phyloP scores from a whole-genome alignment of 2,113 vertebrate species.

The Xenus cinereus region DNA sequence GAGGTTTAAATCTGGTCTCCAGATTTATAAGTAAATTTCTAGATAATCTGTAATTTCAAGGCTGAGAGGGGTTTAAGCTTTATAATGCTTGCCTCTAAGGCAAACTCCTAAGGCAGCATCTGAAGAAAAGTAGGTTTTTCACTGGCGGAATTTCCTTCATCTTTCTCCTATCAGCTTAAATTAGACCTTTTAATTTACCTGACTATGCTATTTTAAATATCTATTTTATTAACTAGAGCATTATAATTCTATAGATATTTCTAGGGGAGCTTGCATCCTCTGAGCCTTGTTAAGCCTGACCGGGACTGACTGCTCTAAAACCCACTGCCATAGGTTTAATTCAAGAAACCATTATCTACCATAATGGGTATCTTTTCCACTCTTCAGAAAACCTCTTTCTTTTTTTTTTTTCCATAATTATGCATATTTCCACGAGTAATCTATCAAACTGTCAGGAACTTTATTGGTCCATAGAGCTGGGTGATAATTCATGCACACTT shows the following conservation, averaged over 20 bases:
- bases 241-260: not conserved
- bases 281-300: not conserved
- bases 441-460: not conserved
- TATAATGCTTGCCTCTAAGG: not conserved
- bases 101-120: not conserved
- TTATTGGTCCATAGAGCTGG: not conserved
- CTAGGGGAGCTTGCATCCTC: not conserved
- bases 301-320: not conserved
- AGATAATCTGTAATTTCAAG: not conserved
- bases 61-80: not conserved
- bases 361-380: not conserved
- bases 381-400: not conserved
- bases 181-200: slow-evolving; percentile 1
- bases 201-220: not conserved
- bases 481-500: not conserved
- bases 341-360: not conserved
- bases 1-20: not conserved
- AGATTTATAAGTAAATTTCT: not conserved
- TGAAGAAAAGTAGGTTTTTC: not conserved
- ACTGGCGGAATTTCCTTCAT: not conserved
- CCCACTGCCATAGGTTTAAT: not conserved
- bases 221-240: not conserved
- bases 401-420: not conserved
- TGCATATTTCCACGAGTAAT: not conserved
- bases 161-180: not conserved